Percentiles rank a stretch among this genome's conserved stretches.
Conservation (phyloP, 2,113 vertebrate species). For the Gallinago media region DNA sequence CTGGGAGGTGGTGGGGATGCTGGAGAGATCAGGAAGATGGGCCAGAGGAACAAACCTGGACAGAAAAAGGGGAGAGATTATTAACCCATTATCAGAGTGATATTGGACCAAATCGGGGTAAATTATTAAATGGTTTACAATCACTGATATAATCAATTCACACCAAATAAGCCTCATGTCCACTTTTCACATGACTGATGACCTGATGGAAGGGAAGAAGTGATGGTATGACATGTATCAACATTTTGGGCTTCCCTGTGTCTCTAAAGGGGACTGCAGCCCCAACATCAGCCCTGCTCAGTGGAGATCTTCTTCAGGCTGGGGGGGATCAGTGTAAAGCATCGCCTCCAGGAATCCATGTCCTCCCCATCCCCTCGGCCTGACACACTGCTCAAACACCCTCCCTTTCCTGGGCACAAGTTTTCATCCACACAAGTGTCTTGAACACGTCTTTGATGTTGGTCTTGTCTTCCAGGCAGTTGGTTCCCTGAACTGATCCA, state of each 20-base stretch:
- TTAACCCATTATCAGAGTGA: neutral
- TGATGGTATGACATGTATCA: neutral
- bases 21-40: neutral
- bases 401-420: neutral
- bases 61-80: neutral
- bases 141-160: neutral
- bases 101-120: fast-evolving
- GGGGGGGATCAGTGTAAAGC: neutral
- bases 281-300: neutral
- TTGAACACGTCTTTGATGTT: neutral
- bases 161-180: neutral
- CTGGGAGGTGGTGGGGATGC: neutral
- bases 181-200: neutral
- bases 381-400: neutral
- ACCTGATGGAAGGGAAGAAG: neutral
- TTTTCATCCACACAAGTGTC: neutral
- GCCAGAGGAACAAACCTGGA: neutral
- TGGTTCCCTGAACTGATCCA: neutral
- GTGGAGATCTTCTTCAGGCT: neutral
- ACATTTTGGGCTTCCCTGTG: neutral
- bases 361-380: neutral
- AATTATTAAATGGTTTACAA: neutral
- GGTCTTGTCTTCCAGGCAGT: neutral
- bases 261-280: neutral
- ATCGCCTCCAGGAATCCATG: neutral